These are phyloP conservation scores for Amphibalanus amphitrite DNA, from an alignment of 1,140 invertebrate species.

Conservation along the genomic window DNA sequence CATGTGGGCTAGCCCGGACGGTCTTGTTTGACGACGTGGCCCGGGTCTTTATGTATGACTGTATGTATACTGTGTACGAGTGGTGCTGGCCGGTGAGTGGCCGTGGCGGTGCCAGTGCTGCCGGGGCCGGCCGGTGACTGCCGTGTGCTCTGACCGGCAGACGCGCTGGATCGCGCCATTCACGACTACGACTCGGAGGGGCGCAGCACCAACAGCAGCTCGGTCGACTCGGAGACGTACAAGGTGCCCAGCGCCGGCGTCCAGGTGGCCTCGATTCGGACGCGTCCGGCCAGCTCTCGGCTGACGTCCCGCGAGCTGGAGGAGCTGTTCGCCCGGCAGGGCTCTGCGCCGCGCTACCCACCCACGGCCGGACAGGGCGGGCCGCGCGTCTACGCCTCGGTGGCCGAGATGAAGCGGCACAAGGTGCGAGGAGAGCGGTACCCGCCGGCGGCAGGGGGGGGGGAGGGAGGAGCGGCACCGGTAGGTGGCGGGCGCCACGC, in stretches of 20 bases:
- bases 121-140: too few species aligned
- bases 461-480: too few species aligned
- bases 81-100: too few species aligned
- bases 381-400: constrained; percentile 70
- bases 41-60: too few species aligned
- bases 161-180: constrained; percentile 19
- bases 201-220: constrained; percentile 1
- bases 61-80: too few species aligned
- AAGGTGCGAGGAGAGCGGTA: constrained; percentile 35
- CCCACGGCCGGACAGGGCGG: constrained; percentile 19
- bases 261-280: constrained; percentile 31
- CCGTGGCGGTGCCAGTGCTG: too few species aligned
- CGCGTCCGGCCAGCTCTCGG: constrained; percentile 27
- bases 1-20: too few species aligned
- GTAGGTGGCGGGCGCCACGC: too few species aligned
- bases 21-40: too few species aligned
- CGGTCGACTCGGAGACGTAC: not conserved
- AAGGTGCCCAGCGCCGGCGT: constrained; percentile 1
- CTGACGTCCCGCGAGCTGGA: constrained; percentile 29
- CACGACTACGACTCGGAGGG: constrained; percentile 9
- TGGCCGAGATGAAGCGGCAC: constrained; percentile 82
- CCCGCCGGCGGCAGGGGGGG: too few species aligned
- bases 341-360: constrained; percentile 17
- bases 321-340: constrained; percentile 25
- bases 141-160: constrained; percentile 13